Conservation (phyloP, 1,140 invertebrate genomes). For the Aphelenchoides fujianensis region DNA sequence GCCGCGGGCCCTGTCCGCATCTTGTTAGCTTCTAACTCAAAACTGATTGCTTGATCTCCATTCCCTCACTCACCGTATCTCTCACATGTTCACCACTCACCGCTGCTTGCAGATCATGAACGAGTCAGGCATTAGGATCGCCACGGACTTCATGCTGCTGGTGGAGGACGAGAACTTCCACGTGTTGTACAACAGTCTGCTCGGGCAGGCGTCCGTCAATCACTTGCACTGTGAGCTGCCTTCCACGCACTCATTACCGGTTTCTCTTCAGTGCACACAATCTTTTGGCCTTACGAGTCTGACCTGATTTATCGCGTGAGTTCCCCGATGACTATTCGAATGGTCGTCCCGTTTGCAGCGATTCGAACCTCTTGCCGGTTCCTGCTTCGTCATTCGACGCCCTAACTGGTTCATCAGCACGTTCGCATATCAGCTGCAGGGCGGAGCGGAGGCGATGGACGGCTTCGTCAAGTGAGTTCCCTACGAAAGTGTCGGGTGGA, state of each 20-base stretch:
- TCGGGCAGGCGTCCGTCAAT: conserved; percentile 61
- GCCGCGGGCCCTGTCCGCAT: no score
- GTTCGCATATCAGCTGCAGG: conserved; percentile 56
- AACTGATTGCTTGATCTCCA: no score
- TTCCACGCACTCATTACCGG: no score
- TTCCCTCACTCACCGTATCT: no score
- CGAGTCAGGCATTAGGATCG: conserved; percentile 47
- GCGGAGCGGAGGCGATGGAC: conserved; percentile 44
- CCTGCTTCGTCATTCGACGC: conserved; percentile 45
- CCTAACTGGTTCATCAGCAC: conserved; percentile 55
- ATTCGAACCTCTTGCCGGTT: conserved; percentile 41
- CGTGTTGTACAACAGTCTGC: conserved; percentile 54
- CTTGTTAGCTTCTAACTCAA: no score
- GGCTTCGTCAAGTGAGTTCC: conserved; percentile 43
- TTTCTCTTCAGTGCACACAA: no score
- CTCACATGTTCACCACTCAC: neutral
- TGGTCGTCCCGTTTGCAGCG: conserved; percentile 29
- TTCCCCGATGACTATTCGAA: neutral
- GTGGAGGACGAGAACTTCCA: conserved; percentile 54
- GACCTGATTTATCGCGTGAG: conserved; percentile 54
- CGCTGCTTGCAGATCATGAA: conserved; percentile 49
- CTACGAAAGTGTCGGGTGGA: no score
- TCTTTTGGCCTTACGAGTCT: conserved; percentile 61
- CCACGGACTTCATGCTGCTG: conserved; percentile 55
- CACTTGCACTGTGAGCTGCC: no score